Conservation (phyloP, 2,797 vertebrate species). For the Lithobates pipiens region DNA sequence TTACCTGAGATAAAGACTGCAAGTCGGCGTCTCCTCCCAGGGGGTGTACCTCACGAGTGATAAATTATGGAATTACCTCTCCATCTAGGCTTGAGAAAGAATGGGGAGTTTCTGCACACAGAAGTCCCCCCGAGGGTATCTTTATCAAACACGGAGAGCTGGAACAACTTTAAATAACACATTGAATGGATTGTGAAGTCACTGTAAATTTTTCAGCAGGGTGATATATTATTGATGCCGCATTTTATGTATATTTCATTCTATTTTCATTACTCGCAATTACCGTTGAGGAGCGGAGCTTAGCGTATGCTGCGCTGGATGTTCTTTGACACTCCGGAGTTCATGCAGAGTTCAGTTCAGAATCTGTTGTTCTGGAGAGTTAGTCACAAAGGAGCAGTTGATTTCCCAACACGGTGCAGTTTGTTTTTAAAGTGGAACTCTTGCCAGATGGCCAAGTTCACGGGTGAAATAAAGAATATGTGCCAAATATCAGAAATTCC, state of each 20-base stretch:
- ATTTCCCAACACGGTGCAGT: too few relatives aligned
- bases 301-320: not conserved
- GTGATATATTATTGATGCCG: conserved; percentile 36
- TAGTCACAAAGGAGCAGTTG: not conserved
- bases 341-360: conserved; percentile 25
- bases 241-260: conserved; percentile 36
- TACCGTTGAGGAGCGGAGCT: not conserved
- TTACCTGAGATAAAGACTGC: not conserved
- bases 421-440: too few relatives aligned
- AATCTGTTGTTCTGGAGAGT: not conserved
- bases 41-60: not conserved
- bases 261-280: conserved; percentile 11
- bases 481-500: too few relatives aligned
- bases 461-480: too few relatives aligned
- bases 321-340: not conserved
- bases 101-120: not conserved
- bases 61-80: not conserved
- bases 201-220: conserved; percentile 13
- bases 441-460: too few relatives aligned
- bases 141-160: not conserved
- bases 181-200: not conserved
- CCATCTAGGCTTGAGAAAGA: not conserved
- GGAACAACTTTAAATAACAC: not conserved
- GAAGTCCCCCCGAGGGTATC: not conserved
- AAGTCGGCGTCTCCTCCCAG: not conserved